Evolutionary conservation across 2,797 vertebrate species (phyloP).

Genomic region (Thunnus albacares): DNA sequence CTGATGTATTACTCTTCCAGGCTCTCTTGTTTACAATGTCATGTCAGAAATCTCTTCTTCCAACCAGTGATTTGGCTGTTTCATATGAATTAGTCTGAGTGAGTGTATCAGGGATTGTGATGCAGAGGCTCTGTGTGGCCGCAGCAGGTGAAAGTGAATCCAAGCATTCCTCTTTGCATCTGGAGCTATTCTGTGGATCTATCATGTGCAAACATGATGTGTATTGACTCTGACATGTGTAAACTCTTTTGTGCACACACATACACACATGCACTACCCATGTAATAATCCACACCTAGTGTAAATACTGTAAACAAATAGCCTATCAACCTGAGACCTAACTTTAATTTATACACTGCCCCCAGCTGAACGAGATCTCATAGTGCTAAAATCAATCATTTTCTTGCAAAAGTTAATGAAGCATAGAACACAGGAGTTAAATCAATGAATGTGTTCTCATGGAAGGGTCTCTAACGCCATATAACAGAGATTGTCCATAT

Average conservation of each 20-base stretch:
- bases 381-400: constrained; percentile 69
- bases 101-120: constrained; percentile 8
- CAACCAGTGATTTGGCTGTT: constrained; percentile 31
- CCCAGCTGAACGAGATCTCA: constrained; percentile 59
- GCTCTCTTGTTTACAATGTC: constrained; percentile 54
- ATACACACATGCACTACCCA: constrained; percentile 6
- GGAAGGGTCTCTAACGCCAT: constrained; percentile 36
- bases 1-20: constrained; percentile 40
- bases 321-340: constrained; percentile 49
- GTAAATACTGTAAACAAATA: constrained; percentile 62
- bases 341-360: constrained; percentile 65
- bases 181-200: constrained; percentile 23
- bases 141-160: constrained; percentile 28
- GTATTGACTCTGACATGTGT: constrained; percentile 47
- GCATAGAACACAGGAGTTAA: constrained; percentile 63
- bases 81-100: constrained; percentile 31
- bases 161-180: constrained; percentile 8
- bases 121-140: constrained; percentile 3
- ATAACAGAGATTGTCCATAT: constrained; percentile 44
- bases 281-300: constrained; percentile 40
- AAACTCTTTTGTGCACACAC: constrained; percentile 25
- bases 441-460: constrained; percentile 63
- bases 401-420: constrained; percentile 75
- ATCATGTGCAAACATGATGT: constrained; percentile 40
- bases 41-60: constrained; percentile 47